phyloP scores from a whole-genome alignment of 30 jellyfish, hydroid and myxozoan species.

The Pelagia noctiluca region DNA sequence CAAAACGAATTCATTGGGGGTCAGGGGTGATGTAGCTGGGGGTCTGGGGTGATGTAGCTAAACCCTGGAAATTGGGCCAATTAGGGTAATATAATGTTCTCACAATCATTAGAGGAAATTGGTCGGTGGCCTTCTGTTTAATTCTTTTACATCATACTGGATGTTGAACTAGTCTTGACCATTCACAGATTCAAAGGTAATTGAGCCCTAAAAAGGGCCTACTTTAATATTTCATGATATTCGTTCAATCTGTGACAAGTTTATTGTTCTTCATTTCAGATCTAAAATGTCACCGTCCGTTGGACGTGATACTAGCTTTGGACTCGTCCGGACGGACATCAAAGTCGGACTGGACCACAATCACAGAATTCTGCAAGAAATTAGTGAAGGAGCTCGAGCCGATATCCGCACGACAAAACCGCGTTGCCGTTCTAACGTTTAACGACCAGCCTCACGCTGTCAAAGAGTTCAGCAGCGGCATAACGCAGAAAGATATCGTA shows the following conservation, averaged over 20 bases:
- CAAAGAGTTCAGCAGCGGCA: conserved; percentile 39
- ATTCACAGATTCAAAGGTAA: no score
- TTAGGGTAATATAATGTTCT: no score
- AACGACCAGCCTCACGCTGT: conserved; percentile 58
- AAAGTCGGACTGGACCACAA: conserved; percentile 54
- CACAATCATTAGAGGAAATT: no score
- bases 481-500: conserved; percentile 11
- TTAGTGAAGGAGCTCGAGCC: conserved; percentile 46
- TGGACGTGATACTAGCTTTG: conserved; percentile 58
- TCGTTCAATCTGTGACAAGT: background rate
- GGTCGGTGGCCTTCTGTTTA: no score
- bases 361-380: conserved; percentile 46
- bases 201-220: no score
- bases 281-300: conserved; percentile 69
- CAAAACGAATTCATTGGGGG: no score
- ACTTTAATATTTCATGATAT: no score
- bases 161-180: no score
- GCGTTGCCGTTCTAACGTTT: conserved; percentile 53
- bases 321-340: conserved; percentile 69
- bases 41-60: no score
- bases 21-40: no score
- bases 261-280: background rate
- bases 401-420: conserved; percentile 58
- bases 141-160: no score
- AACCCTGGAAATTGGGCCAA: no score